Conservation (phyloP, 30 jellyfish, hydroid and myxozoan genomes). For the Hydra vulgaris region DNA sequence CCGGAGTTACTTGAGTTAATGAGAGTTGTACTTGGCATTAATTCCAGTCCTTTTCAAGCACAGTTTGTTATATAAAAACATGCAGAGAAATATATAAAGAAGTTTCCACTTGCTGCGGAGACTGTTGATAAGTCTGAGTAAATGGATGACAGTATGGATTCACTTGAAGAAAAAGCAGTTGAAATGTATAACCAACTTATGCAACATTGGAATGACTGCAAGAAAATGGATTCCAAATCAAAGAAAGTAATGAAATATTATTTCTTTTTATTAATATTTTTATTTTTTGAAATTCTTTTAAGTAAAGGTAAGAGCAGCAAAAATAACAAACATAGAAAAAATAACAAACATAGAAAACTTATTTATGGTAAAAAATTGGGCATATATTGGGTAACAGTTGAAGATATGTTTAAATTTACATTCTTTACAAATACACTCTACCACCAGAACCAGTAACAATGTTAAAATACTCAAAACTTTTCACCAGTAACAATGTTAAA, state of each 20-base stretch:
- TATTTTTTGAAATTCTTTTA: too few species aligned
- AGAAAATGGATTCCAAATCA: background rate
- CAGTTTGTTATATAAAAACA: background rate
- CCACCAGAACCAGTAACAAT: conserved; percentile 1
- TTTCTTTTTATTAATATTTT: too few species aligned
- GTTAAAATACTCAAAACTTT: too few species aligned
- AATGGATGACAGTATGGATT: conserved; percentile 17
- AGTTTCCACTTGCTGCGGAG: too few species aligned
- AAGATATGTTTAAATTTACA: background rate
- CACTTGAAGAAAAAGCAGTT: conserved; percentile 8
- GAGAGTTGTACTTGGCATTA: background rate
- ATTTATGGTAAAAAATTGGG: conserved; percentile 4
- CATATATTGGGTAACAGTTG: background rate
- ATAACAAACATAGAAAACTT: background rate
- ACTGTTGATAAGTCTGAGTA: background rate
- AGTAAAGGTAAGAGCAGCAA: too few species aligned
- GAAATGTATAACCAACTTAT: too few species aligned
- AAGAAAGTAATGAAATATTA: background rate
- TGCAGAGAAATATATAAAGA: too few species aligned
- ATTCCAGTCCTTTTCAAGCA: background rate
- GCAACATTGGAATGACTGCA: too few species aligned
- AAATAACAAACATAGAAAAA: background rate
- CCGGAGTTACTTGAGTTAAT: conserved; percentile 1
- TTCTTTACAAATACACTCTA: background rate
- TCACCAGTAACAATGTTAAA: too few species aligned